A percentile compares a stretch with the other conserved stretches of the same genome.
These are phyloP conservation scores for Apogon hyalosoma DNA, from an alignment of 2,797 vertebrate species.

Conservation along the genomic window DNA sequence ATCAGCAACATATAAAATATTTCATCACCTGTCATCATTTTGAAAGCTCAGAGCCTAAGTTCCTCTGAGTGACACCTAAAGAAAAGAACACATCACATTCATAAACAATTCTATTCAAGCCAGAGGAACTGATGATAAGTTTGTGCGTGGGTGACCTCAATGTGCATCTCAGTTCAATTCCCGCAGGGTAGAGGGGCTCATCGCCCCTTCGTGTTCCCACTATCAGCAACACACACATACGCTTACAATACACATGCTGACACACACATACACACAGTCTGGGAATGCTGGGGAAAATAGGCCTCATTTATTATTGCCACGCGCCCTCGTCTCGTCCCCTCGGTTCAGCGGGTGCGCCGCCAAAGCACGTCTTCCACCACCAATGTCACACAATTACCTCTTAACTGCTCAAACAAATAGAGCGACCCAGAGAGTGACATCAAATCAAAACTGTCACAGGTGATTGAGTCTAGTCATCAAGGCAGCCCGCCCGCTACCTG, in stretches of 20 bases:
- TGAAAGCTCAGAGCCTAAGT: constrained; percentile 15
- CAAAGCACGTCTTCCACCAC: constrained; percentile 88
- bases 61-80: constrained; percentile 44
- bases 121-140: constrained; percentile 70
- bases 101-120: constrained; percentile 67
- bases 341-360: constrained; percentile 83
- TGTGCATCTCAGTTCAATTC: constrained; percentile 82
- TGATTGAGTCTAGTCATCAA: constrained; percentile 99
- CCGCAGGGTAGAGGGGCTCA: constrained; percentile 78
- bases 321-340: constrained; percentile 79
- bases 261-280: constrained; percentile 56
- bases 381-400: constrained; percentile 99
- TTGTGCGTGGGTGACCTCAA: constrained; percentile 69
- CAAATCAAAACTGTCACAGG: constrained; percentile 99
- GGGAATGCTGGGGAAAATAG: constrained; percentile 83
- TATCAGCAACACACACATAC: constrained; percentile 56
- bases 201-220: constrained; percentile 64
- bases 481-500: constrained; percentile 84
- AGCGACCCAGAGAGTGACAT: constrained; percentile 96
- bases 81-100: constrained; percentile 12
- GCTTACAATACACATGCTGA: constrained; percentile 26
- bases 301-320: constrained; percentile 90
- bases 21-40: constrained; percentile 20
- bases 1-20: constrained; percentile 50
- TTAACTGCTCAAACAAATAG: constrained; percentile 99